These are phyloP conservation scores for Lepus timidus DNA, from an alignment of 2,113 vertebrate species.

Conservation along the genomic window DNA sequence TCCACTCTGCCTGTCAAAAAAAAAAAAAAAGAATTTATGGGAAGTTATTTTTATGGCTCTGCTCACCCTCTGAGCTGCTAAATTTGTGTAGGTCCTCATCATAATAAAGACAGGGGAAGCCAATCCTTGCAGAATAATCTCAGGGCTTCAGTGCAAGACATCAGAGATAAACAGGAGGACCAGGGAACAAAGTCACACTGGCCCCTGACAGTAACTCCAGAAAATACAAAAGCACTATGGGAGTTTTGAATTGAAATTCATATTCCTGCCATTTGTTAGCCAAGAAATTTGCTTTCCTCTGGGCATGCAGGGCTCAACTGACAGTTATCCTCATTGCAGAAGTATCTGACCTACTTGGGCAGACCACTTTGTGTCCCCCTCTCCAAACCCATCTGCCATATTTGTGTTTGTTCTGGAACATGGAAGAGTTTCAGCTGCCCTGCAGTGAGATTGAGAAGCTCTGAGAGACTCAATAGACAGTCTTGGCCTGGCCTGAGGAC, in stretches of 20 bases:
- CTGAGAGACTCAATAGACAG: neutral
- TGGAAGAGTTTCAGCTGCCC: neutral
- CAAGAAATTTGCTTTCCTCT: neutral
- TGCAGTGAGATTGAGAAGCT: neutral
- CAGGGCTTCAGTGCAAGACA: neutral
- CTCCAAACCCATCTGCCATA: neutral
- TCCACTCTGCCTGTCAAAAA: too few relatives aligned
- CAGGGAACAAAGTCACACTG: neutral
- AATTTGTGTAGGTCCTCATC: neutral
- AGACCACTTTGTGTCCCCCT: neutral
- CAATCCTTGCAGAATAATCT: neutral
- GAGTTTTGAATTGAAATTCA: neutral
- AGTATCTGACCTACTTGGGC: neutral
- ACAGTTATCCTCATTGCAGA: neutral
- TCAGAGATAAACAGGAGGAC: neutral
- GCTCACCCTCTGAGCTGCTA: neutral
- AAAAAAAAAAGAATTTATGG: neutral
- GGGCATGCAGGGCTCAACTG: accelerated
- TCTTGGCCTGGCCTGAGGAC: neutral
- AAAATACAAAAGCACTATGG: neutral
- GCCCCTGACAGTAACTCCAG: neutral
- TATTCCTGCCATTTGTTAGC: neutral
- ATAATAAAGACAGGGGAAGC: neutral
- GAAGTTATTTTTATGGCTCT: neutral
- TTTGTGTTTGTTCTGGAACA: neutral